Evolutionary conservation across 1,140 invertebrate genomes (phyloP).

Genomic region (Euura lappo): DNA sequence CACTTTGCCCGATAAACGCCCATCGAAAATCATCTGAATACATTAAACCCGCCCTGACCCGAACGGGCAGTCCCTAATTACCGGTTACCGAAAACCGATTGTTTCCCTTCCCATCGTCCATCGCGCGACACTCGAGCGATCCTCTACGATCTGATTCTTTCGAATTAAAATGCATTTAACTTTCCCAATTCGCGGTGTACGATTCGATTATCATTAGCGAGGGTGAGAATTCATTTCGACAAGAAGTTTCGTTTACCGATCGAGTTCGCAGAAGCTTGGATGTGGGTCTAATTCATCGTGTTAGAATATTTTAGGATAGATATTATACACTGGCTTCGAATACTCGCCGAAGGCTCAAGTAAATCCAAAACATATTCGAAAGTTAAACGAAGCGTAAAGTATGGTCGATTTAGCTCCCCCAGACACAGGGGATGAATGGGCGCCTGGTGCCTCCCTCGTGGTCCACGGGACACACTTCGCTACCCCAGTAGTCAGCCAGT

Average conservation of each 20-base stretch:
- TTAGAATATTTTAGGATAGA: too few relatives aligned
- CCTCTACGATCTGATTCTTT: too few relatives aligned
- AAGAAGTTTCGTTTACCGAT: too few relatives aligned
- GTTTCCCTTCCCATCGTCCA: background rate
- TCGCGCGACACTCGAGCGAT: background rate
- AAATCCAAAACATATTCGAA: conserved; percentile 14
- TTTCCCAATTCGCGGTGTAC: too few relatives aligned
- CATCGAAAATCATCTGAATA: background rate
- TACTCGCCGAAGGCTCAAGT: background rate
- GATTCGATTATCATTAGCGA: too few relatives aligned
- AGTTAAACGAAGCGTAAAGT: conserved; percentile 17
- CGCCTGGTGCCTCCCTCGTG: background rate
- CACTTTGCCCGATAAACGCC: background rate
- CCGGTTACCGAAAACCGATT: conserved; percentile 4
- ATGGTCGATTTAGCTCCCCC: conserved; percentile 15
- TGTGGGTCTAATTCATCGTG: too few relatives aligned
- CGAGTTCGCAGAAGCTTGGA: too few relatives aligned
- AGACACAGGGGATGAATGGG: background rate
- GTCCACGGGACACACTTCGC: conserved; percentile 2
- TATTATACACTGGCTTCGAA: too few relatives aligned
- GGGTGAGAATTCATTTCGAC: too few relatives aligned
- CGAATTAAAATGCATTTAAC: too few relatives aligned
- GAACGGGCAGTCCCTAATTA: background rate
- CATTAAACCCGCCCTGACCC: background rate
- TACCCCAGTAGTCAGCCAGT: conserved; percentile 14